Percentiles rank a stretch among this genome's conserved stretches.
Conservation (phyloP, 2,113 vertebrate species). For the Agapornis roseicollis region DNA sequence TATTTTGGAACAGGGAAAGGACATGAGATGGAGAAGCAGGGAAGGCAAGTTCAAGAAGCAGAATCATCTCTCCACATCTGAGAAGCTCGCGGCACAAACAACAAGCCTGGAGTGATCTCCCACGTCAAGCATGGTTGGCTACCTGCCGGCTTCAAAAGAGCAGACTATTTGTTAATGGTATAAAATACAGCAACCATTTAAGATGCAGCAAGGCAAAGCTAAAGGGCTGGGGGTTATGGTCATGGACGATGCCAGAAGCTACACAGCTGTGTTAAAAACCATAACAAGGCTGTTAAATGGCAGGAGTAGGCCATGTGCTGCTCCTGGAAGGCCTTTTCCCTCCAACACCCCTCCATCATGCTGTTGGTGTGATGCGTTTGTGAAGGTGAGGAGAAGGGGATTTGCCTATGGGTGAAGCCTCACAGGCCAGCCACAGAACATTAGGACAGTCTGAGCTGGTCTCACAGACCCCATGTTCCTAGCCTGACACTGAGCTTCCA, state of each 20-base stretch:
- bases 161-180: constrained; percentile 31
- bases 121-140: constrained; percentile 22
- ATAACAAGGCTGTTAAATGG: constrained; percentile 31
- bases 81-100: constrained; percentile 43
- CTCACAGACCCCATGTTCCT: neutral
- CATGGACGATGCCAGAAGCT: neutral
- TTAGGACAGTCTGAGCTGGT: neutral
- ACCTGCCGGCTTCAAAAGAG: constrained; percentile 42
- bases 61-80: constrained; percentile 9
- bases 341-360: neutral
- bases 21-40: constrained; percentile 14
- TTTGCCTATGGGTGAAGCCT: constrained; percentile 10
- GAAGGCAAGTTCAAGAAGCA: constrained; percentile 49
- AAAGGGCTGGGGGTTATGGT: constrained; percentile 6
- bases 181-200: constrained; percentile 37
- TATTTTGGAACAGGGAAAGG: constrained; percentile 22
- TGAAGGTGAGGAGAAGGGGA: neutral
- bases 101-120: constrained; percentile 35
- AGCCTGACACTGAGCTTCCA: constrained; percentile 30
- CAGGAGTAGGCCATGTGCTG: constrained; percentile 18
- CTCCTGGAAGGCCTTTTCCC: constrained; percentile 46
- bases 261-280: constrained; percentile 16
- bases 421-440: neutral
- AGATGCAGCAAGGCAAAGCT: constrained; percentile 52
- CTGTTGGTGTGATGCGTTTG: neutral